phyloP scores from a whole-genome alignment of 2,888 invertebrate species.

The Creontiades dilutus region DNA sequence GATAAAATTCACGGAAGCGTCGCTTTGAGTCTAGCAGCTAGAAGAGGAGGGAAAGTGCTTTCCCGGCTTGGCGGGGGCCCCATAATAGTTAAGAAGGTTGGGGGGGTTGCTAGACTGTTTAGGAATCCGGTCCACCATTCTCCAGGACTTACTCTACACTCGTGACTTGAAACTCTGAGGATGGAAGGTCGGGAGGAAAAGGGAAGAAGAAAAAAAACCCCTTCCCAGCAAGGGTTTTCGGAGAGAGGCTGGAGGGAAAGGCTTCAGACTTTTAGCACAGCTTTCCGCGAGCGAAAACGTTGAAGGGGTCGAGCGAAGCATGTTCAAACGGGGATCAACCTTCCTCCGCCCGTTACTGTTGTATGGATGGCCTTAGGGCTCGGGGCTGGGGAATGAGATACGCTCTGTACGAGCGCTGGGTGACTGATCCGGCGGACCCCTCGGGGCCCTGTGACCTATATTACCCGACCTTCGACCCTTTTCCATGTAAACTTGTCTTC shows the following conservation, averaged over 20 bases:
- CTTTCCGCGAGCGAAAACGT: constrained; percentile 15
- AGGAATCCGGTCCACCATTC: constrained; percentile 17
- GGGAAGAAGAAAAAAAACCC: not conserved
- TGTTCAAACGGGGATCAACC: constrained; percentile 35
- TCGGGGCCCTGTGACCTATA: constrained; percentile 43
- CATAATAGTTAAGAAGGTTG: constrained; percentile 1
- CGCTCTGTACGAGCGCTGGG: constrained; percentile 44
- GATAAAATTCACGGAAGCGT: constrained; percentile 6
- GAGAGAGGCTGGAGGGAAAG: not conserved
- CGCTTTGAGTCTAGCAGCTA: constrained; percentile 3
- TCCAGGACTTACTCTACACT: constrained; percentile 28
- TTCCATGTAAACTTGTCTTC: not conserved
- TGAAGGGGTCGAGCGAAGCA: not conserved
- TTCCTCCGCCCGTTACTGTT: constrained; percentile 1
- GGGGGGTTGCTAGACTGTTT: constrained; percentile 13
- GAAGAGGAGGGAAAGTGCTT: constrained; percentile 17
- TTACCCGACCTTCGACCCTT: constrained; percentile 45
- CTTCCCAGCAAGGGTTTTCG: not conserved
- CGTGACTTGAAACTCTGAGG: constrained; percentile 29
- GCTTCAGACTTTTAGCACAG: constrained; percentile 20
- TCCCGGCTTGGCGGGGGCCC: not conserved
- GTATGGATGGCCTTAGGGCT: constrained; percentile 1
- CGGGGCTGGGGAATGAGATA: constrained; percentile 29
- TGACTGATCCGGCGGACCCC: constrained; percentile 45
- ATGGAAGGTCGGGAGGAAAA: not conserved